Evolutionary conservation across 1,140 invertebrate species (phyloP).

Genomic region (Ceratoteleas bidentatus): DNA sequence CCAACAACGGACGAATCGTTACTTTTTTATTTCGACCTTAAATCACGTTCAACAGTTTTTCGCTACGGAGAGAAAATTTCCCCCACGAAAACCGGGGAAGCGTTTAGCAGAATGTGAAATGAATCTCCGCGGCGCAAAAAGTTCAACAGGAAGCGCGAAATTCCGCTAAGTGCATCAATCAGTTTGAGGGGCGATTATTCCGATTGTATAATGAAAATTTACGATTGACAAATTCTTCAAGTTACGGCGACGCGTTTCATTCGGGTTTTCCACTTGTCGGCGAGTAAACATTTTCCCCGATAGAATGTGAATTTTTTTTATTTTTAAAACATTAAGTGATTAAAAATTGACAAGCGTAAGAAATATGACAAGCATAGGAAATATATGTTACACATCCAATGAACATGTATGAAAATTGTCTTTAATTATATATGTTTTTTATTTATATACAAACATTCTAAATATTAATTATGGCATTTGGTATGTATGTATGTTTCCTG

Average conservation of each 20-base stretch:
- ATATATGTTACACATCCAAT: too few relatives aligned
- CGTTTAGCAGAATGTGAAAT: neutral
- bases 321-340: too few relatives aligned
- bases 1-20: neutral
- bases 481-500: too few relatives aligned
- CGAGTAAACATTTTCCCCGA: too few relatives aligned
- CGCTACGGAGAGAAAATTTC: neutral
- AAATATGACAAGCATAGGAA: too few relatives aligned
- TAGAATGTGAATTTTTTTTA: too few relatives aligned
- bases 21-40: neutral
- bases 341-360: too few relatives aligned
- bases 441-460: too few relatives aligned
- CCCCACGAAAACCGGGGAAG: neutral
- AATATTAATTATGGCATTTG: too few relatives aligned
- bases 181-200: neutral
- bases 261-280: neutral
- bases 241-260: neutral
- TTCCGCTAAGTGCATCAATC: neutral
- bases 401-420: too few relatives aligned
- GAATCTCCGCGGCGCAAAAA: neutral
- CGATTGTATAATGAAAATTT: neutral
- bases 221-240: neutral
- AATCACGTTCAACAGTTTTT: neutral
- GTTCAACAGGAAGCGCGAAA: neutral
- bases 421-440: too few relatives aligned